These are phyloP conservation scores for Procambarus virginalis DNA, from an alignment of 1,140 invertebrate genomes.

Conservation along the genomic window DNA sequence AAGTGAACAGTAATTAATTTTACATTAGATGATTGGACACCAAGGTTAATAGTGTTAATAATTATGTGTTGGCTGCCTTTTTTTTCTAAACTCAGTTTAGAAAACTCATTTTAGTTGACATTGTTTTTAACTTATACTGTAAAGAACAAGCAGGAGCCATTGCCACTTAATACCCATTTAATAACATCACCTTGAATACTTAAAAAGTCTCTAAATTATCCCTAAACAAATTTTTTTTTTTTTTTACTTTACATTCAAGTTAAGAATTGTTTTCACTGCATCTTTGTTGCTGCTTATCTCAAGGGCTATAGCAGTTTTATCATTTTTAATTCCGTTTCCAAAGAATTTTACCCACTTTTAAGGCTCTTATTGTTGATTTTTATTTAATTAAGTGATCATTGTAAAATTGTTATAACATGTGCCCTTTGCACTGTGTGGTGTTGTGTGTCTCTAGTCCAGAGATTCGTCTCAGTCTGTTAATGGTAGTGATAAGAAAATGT, in stretches of 20 bases:
- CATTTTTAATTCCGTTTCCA: conserved; percentile 4
- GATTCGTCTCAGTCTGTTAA: neutral
- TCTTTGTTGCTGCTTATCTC: conserved; percentile 31
- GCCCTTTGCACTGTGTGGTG: conserved; percentile 7
- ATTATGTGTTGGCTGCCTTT: too few relatives aligned
- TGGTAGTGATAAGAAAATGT: neutral
- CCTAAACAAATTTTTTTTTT: too few relatives aligned
- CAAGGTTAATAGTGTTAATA: too few relatives aligned
- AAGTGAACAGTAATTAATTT: too few relatives aligned
- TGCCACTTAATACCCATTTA: too few relatives aligned
- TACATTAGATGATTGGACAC: too few relatives aligned
- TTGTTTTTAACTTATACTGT: too few relatives aligned
- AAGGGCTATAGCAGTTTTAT: conserved; percentile 18
- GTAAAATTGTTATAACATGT: neutral
- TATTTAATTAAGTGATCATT: neutral
- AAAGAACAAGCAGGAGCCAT: too few relatives aligned
- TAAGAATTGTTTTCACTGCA: conserved; percentile 15
- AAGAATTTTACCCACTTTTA: neutral
- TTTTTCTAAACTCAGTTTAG: too few relatives aligned
- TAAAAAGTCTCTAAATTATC: too few relatives aligned
- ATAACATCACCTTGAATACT: too few relatives aligned
- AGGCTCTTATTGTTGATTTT: neutral
- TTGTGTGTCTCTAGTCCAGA: neutral
- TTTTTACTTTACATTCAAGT: neutral
- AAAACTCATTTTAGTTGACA: too few relatives aligned